Evolutionary conservation across 2,888 invertebrate species (phyloP), one percentile per base, ranked within the genome.

Genomic region (Eupithecia insigniata): DNA sequence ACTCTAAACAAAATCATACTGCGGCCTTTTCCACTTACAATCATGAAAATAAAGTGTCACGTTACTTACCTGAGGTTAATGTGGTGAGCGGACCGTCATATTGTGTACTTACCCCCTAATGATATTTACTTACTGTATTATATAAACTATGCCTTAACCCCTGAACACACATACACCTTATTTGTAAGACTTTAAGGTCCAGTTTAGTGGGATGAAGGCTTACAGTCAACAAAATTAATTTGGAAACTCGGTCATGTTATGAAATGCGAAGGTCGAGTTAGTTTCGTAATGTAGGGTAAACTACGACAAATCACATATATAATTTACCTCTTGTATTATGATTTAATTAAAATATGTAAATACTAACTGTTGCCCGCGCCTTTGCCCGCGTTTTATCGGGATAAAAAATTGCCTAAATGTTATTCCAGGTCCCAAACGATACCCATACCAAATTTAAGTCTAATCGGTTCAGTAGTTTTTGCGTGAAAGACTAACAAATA

Each of bases 61-160:
- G 73, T 79, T 74, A 79, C 76, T 74, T 78, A 78, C 78, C 79
- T 78, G 78, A 67, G 76, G 73, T 77, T 77, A 79, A 79, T 78
- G 77, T 78, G 78, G 76, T 77, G 77, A 77, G 74, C 69, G 72
- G 68, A 66, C 71, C 74, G 76, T 75, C 76, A 79, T 71, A n/a
- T n/a, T n/a, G 77, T 75, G 67, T 77, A 75, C 72, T 78, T 78
- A 73, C 76, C 73, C 74, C 75, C 34, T 74, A 76, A 78, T 76
- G 73, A 70, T 72, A 75, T 73, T 26, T 76, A 74, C 69, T 62
- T 61, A 68, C 69, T 70, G 69, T 70, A 73, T 71, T 51, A 73
- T 74, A 72, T 72, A 70, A 69, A 32, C 69, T 69, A 66, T 64
- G 2, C 22, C 32, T 65, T 61, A 51, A 69, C 67, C 66, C 46